Base-by-base conservation (phyloP, 2,797 vertebrate genomes). In the Glossophaga mutica region DNA sequence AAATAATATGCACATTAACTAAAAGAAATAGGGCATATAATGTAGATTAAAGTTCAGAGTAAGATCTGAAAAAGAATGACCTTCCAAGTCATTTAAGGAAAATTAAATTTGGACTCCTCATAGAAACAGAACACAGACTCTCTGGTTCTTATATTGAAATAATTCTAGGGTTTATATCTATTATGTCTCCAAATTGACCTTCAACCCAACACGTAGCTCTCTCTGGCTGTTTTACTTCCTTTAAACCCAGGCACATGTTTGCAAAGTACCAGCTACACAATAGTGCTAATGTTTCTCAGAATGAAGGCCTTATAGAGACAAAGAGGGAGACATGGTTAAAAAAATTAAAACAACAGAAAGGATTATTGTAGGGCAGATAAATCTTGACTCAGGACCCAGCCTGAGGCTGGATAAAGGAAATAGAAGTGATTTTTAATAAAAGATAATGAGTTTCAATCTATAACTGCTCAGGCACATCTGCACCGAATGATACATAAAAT, bases 11-110 rank as follows among this genome's bases (percentile, higher is more conserved):
- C 29, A 46, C 21, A 76, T 93, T 70, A 90, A 76, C 62, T 74
- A 90, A 87, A 85, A 81, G 34, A 87, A 79, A 83, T 22, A 34
- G 29, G 26, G 9, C 6, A 7, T 42, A 4, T 57, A 82, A n/a
- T 62, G 19, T 67, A 52, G 24, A 76, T 83, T 48, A 83, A 48
- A 88, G 22, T 62, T 59, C 57, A 59, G 44, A 88, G 19, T 62
- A 44, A 90, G 50, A 93, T n/a, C 55, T 94, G 52, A 70, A 84
- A 94, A 93, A 85, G 26, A 91, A 90, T 59, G 67, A 46, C 52
- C 70, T 94, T 92, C 62, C 6, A 34, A 83, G 55, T 79, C n/a
- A 62, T 42, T 59, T 87, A 77, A 87, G 82, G 52, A 79, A 95
- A 96, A 78, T 68, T 52, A 97, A 67, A 71, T 77, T 84, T 62